Evolutionary conservation across 1,140 invertebrate genomes (phyloP).

Genomic region (Drosophila mayri): DNA sequence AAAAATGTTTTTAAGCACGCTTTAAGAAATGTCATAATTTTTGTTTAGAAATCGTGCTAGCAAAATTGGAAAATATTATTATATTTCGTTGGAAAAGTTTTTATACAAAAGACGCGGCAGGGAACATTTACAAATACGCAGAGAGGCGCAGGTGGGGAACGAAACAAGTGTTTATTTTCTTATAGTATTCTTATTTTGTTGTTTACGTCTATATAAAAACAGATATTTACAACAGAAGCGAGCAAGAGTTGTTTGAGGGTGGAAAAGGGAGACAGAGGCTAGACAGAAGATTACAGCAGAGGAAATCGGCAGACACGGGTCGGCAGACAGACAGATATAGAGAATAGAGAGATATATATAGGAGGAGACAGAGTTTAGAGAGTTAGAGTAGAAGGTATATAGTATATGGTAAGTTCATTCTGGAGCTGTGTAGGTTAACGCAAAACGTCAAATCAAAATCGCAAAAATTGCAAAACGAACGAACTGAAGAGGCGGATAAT

Average conservation of each 20-base stretch:
- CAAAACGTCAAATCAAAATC: conserved; percentile 60
- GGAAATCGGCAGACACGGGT: conserved; percentile 61
- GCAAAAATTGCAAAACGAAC: conserved; percentile 31
- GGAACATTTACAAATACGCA: conserved; percentile 38
- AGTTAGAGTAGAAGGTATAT: conserved; percentile 27
- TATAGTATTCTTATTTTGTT: conserved; percentile 11
- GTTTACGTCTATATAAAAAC: conserved; percentile 19
- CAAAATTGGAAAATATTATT: background rate
- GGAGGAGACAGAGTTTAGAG: conserved; percentile 40
- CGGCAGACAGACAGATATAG: conserved; percentile 47
- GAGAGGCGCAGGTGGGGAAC: conserved; percentile 19
- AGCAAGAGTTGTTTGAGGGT: conserved; percentile 33
- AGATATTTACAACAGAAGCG: conserved; percentile 66
- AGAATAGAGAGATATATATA: conserved; percentile 26
- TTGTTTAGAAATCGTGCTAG: background rate
- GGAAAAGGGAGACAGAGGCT: conserved; percentile 43
- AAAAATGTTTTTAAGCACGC: background rate
- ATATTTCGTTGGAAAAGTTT: background rate
- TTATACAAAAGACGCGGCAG: conserved; percentile 39
- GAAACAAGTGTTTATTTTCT: conserved; percentile 34
- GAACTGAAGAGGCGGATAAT: conserved; percentile 56
- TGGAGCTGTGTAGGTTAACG: conserved; percentile 64
- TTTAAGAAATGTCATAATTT: background rate
- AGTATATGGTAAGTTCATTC: conserved; percentile 26
- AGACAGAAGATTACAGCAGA: conserved; percentile 74